phyloP scores from a whole-genome alignment of 2,113 vertebrate species.

The Phaethornis superciliosus region DNA sequence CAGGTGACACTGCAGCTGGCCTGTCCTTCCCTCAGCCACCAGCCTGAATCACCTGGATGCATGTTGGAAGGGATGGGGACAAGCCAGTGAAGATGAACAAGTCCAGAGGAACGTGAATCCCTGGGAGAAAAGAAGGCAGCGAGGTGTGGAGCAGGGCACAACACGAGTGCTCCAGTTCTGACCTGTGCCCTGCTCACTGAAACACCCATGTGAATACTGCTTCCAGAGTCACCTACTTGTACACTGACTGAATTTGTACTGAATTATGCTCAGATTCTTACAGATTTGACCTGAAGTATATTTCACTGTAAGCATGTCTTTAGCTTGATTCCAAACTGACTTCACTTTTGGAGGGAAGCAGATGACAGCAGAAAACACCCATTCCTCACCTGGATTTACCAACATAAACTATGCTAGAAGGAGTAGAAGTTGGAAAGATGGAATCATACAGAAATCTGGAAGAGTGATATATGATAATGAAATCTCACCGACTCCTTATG shows the following conservation, averaged over 20 bases:
- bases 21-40: background rate
- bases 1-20: background rate
- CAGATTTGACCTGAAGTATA: background rate
- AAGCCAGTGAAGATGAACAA: background rate
- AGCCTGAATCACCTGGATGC: background rate
- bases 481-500: background rate
- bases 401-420: background rate
- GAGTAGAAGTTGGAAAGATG: background rate
- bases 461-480: background rate
- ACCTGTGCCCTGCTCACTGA: background rate
- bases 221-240: background rate
- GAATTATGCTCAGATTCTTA: background rate
- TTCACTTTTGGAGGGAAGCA: background rate
- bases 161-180: background rate
- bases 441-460: background rate
- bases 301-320: background rate
- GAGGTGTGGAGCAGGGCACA: background rate
- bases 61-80: background rate
- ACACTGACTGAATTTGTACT: background rate
- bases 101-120: background rate
- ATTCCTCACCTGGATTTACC: background rate
- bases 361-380: background rate
- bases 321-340: background rate
- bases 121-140: background rate
- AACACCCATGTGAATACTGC: background rate